These are phyloP conservation scores for Eurosta solidaginis DNA, from an alignment of 1,140 invertebrate genomes.

Conservation along the genomic window DNA sequence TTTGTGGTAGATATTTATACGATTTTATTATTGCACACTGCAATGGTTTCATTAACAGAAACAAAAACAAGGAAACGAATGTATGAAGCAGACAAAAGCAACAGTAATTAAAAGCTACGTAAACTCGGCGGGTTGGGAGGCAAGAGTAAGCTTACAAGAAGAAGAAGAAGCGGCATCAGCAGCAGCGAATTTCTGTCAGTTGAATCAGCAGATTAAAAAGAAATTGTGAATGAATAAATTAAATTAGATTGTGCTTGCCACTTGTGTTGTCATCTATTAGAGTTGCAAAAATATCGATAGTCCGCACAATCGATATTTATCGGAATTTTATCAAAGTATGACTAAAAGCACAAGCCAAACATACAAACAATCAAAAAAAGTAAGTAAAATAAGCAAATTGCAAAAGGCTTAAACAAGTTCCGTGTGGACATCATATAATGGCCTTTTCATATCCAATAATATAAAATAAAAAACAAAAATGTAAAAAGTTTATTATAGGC, in stretches of 20 bases:
- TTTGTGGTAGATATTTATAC: background rate
- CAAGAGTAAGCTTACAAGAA: background rate
- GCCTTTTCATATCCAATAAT: too few species aligned
- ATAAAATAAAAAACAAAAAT: too few species aligned
- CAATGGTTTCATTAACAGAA: conserved; percentile 14
- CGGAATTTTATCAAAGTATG: too few species aligned
- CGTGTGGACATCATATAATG: too few species aligned
- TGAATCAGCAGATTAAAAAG: background rate
- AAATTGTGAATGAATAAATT: conserved; percentile 27
- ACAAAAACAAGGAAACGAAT: background rate
- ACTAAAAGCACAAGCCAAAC: too few species aligned
- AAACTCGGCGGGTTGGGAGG: background rate
- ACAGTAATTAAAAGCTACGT: conserved; percentile 5
- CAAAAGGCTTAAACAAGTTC: too few species aligned
- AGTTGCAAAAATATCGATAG: background rate
- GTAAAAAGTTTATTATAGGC: too few species aligned
- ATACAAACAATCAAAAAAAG: too few species aligned
- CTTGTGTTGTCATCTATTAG: background rate
- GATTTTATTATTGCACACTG: conserved; percentile 6
- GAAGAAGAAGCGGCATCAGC: background rate
- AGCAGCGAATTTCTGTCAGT: background rate
- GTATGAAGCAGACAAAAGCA: background rate
- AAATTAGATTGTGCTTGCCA: background rate
- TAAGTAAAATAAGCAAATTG: too few species aligned
- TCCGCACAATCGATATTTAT: background rate